phyloP scores from a whole-genome alignment of 2,888 invertebrate genomes.

The Noctua comes region DNA sequence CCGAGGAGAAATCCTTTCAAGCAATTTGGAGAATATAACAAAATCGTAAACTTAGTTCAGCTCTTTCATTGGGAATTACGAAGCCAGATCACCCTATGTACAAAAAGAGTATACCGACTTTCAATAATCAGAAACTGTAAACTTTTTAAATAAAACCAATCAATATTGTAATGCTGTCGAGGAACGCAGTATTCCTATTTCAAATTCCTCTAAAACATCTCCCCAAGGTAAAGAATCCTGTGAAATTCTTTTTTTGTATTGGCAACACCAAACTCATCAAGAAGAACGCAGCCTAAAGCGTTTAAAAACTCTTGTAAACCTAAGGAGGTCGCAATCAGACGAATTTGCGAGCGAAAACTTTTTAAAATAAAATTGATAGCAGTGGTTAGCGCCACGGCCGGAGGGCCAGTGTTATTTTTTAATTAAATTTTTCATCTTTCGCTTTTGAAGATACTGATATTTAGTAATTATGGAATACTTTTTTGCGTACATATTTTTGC shows the following conservation, averaged over 20 bases:
- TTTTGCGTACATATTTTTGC: constrained; percentile 58
- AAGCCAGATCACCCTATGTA: constrained; percentile 64
- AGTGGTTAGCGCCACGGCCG: constrained; percentile 61
- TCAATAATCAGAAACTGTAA: constrained; percentile 72
- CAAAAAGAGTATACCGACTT: constrained; percentile 73
- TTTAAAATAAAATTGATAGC: constrained; percentile 77
- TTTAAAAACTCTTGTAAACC: constrained; percentile 78
- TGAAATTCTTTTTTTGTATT: constrained; percentile 40
- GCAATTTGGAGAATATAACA: constrained; percentile 72
- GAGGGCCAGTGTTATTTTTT: constrained; percentile 73
- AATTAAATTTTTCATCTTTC: constrained; percentile 77
- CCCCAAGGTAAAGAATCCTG: constrained; percentile 31
- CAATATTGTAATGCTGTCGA: constrained; percentile 36
- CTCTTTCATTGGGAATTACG: constrained; percentile 69
- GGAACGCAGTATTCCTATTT: constrained; percentile 50
- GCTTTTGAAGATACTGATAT: constrained; percentile 71
- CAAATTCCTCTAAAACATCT: constrained; percentile 10
- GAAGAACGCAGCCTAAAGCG: constrained; percentile 68
- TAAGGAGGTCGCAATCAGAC: constrained; percentile 78
- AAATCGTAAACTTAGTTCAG: constrained; percentile 70
- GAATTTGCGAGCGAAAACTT: constrained; percentile 77
- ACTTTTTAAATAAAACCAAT: constrained; percentile 73
- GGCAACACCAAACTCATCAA: constrained; percentile 64
- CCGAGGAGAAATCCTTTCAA: constrained; percentile 63
- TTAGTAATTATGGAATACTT: constrained; percentile 71